Percentiles rank a stretch among this genome's conserved stretches.
These are phyloP conservation scores for Tapirus indicus DNA, from an alignment of 2,797 vertebrate genomes.

Conservation along the genomic window DNA sequence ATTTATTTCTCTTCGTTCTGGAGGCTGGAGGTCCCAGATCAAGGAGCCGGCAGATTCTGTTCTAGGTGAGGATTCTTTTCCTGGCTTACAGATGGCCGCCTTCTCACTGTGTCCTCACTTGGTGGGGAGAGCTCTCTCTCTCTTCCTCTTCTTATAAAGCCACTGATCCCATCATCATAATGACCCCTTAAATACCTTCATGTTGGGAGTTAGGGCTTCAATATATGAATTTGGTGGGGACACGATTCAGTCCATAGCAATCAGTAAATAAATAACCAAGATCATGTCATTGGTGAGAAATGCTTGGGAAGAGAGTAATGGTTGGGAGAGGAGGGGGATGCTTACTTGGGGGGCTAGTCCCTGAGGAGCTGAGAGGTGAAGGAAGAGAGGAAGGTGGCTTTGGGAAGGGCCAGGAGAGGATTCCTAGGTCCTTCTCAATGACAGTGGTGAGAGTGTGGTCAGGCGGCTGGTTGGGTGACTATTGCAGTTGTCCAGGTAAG, in stretches of 20 bases:
- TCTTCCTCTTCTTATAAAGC: neutral
- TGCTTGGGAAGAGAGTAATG: neutral
- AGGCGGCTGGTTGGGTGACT: accelerated
- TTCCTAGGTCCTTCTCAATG: neutral
- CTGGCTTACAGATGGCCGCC: neutral
- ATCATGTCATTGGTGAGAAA: neutral
- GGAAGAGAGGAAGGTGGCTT: neutral
- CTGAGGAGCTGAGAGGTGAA: neutral
- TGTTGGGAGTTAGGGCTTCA: neutral
- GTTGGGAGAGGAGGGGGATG: accelerated
- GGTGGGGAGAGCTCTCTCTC: too few species aligned
- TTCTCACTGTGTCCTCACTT: neutral
- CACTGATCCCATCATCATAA: neutral
- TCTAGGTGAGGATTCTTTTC: neutral
- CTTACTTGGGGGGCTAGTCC: neutral
- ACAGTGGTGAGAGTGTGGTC: neutral
- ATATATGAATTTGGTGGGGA: neutral
- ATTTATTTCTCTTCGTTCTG: neutral
- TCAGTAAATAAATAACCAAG: neutral
- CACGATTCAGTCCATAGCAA: neutral
- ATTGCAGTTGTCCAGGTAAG: too few species aligned
- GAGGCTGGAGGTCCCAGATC: neutral
- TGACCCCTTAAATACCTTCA: too few species aligned
- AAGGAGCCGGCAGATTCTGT: too few species aligned
- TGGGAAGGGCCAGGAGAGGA: accelerated